Conservation (phyloP, 2,797 vertebrate genomes). For the Sorex maritimensis region DNA sequence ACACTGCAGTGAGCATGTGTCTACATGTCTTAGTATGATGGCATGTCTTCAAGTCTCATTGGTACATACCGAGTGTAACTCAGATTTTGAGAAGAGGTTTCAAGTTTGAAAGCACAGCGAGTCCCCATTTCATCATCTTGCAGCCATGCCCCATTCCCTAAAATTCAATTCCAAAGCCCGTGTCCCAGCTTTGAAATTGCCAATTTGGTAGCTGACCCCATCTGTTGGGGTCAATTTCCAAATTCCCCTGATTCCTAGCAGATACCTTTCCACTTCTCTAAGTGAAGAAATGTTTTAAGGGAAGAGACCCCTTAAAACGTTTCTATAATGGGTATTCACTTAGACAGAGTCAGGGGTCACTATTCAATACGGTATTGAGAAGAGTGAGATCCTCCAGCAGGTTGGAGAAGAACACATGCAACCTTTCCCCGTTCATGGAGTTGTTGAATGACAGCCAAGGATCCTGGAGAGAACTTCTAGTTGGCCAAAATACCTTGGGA, state of each 20-base stretch:
- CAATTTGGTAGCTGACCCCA: no score
- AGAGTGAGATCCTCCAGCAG: background rate
- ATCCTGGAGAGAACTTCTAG: background rate
- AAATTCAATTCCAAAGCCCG: slow-evolving; percentile 28
- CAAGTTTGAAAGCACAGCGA: background rate
- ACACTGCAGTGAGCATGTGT: slow-evolving; percentile 5
- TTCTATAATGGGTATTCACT: background rate
- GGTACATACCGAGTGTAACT: slow-evolving; percentile 36
- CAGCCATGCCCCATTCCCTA: background rate
- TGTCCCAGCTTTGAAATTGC: background rate
- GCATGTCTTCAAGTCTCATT: background rate
- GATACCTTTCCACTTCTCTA: slow-evolving; percentile 55
- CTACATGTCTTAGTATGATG: background rate
- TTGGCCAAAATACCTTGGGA: slow-evolving; percentile 32
- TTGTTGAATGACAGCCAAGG: slow-evolving; percentile 2
- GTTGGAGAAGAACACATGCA: background rate
- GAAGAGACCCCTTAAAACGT: slow-evolving; percentile 19
- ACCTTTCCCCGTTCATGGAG: background rate
- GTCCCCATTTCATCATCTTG: background rate
- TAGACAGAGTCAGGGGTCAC: background rate
- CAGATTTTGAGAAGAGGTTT: slow-evolving; percentile 39
- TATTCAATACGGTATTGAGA: background rate
- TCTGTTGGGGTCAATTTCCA: slow-evolving; percentile 67
- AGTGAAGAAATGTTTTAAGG: slow-evolving; percentile 26
- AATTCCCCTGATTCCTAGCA: slow-evolving; percentile 69